Evolutionary conservation across 1,140 invertebrate genomes (phyloP), one percentile per base, ranked within the genome.

Genomic region (Adelges cooleyi): DNA sequence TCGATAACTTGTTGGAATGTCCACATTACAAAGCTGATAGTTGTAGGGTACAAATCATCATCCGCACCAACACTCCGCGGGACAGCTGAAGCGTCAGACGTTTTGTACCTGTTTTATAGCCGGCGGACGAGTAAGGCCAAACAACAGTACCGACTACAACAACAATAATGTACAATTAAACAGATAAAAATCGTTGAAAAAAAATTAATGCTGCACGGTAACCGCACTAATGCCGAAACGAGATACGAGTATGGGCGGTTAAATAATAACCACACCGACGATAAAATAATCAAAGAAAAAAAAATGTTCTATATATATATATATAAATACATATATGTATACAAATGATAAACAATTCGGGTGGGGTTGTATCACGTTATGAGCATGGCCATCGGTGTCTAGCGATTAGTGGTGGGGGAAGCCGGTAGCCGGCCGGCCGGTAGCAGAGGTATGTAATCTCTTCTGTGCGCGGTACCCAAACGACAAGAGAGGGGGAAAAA

Each of bases 1-100:
- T 82, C 76, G 62, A 48, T 17, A 18, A 62, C 9, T n/a, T 9
- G 56, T 20, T 25, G 56, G 29, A 62, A 17, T 3, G 20, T 9
- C 17, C 54, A 51, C 49, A 33, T 51, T 33, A 51, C 49, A 8
- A 51, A 17, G 29, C 22, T 0, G 8, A 27, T 8, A n/a, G 22
- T n/a, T n/a, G 18, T 8, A 17, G 25, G n/a, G 23, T 27, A 22
- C 20, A 27, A 13, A 33, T 1, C 40, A 59, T 44, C 15, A 59
- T 44, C 54, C 15, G n/a, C 11, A 18, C 13, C 23, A 15, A 59
- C 23, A 44, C 22, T 3, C 33, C 11, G 4, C 18, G n/a, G n/a
- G 9, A 56, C 53, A 1, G 15, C 20, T 25, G 40, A 20, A 11
- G 17, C 6, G 11, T n/a, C 40, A 23, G 22, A 40, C 20, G n/a